Base-by-base conservation (phyloP, 1,140 invertebrate genomes). In the Scaptomyza pallida region DNA sequence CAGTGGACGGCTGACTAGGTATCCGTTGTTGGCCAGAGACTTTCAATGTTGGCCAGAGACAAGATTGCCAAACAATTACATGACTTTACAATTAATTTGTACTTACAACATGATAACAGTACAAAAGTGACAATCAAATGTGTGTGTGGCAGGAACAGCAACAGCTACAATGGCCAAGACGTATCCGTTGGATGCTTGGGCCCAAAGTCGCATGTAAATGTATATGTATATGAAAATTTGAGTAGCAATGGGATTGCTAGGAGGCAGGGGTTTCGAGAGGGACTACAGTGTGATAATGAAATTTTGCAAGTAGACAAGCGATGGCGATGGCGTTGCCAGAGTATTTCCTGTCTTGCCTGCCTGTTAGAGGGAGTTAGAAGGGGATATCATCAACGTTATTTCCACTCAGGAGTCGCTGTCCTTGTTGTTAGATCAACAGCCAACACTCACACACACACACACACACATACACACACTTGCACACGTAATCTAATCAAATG, bases 1-100 rank as follows among this genome's bases (percentile, higher is more conserved):
- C 16, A 26, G 33, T 61, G 16, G 15, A 15, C 12, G 5, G 19
- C 44, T 48, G 17, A 12, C 19, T 33, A 5, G 12, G 15, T 37
- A 16, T n/a, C 30, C 30, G 50, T 40, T 33, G 2, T 35, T 35
- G 4, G 12, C 51, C 35, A 51, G 12, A 48, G 59, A 45, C n/a
- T n/a, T n/a, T n/a, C n/a, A 41, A 62, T 44, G 50, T 59, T 44
- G 52, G 48, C 73, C 63, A 83, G n/a, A n/a, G n/a, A 73, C 72
- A 83, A 73, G 67, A 76, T 75, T 72, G 67, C 79, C 75, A 72
- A 85, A 65, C 80, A 85, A 83, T 85, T 79, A 83, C 80, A 83
- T 63, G 80, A 83, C 72, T 83, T 85, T 57, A 71, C 80, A 79
- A 83, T 83, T 83, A 83, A 85, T 76, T 85, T 85, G 67, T 76